Evolutionary conservation across 2,113 vertebrate genomes (phyloP).

Genomic region (Anser cygnoides): DNA sequence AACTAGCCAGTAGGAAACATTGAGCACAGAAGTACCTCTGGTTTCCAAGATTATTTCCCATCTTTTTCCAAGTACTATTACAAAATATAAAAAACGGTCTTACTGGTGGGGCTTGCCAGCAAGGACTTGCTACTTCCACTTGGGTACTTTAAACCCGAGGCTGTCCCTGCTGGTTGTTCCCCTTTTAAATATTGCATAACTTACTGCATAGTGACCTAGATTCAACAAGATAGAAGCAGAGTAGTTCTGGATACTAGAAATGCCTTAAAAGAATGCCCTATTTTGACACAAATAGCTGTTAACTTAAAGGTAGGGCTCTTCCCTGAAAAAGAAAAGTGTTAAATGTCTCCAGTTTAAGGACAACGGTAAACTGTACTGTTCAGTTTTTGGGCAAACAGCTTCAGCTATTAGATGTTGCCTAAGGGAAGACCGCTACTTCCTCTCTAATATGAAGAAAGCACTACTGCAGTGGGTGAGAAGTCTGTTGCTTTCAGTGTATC

Average conservation of each 20-base stretch:
- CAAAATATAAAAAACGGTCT: not conserved
- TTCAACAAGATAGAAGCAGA: conserved; percentile 36
- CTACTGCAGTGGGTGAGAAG: not conserved
- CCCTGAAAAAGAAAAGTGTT: not conserved
- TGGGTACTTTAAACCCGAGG: not conserved
- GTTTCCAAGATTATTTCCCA: not conserved
- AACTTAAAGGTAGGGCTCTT: not conserved
- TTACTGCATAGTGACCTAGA: conserved; percentile 56
- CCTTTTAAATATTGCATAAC: conserved; percentile 60
- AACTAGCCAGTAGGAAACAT: not conserved
- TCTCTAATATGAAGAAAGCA: not conserved
- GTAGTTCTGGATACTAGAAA: conserved; percentile 17
- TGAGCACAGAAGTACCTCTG: not conserved
- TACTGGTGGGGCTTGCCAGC: not conserved
- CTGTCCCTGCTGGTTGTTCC: not conserved
- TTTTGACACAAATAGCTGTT: conserved; percentile 17
- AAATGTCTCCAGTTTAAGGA: conserved; percentile 24
- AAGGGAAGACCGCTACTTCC: not conserved
- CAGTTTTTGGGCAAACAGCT: not conserved
- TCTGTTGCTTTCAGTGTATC: not conserved
- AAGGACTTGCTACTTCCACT: conserved; percentile 8
- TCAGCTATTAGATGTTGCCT: not conserved
- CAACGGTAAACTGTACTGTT: not conserved
- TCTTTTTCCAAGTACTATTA: not conserved
- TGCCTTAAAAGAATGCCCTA: conserved; percentile 8